Evolutionary conservation across 35 echinoderm and acorn worm species (phyloP), one percentile per base, ranked within the genome.

Genomic region (Lytechinus pictus): DNA sequence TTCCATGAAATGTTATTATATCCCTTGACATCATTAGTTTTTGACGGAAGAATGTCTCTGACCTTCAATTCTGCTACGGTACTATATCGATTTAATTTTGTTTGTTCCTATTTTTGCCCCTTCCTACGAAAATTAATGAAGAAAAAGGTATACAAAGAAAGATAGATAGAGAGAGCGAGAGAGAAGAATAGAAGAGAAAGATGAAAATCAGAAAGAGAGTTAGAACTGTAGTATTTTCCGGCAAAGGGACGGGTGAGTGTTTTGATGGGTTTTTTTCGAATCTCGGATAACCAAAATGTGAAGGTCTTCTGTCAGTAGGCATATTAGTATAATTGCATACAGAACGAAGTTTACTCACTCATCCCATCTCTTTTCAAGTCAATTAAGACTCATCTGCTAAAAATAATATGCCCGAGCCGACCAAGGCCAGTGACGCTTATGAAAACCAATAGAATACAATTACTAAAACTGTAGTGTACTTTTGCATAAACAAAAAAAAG

Each of bases 41-140:
- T 79, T 79, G 66, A 24, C 16, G 66, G 4, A 8, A 79, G 19
- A 16, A n/a, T 79, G 66, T 24, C 66, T 24, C 66, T 79, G 66
- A 79, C 66, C 66, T 79, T 79, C 66, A 79, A 79, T 7, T 79
- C 66, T 79, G 66, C 66, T 79, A 79, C 66, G 66, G 66, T 79
- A 79, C 21, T 79, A 79, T 79, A 79, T 79, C 4, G 66, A 79
- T 79, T 79, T 24, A 71, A 71, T 71, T 79, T 10, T n/a, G 66
- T 79, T 79, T 79, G 19, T 79, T 79, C 21, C 19, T 44, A 44
- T 44, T 13, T 79, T n/a, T n/a, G 19, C 66, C 16, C 66, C 66
- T n/a, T 24, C 66, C 16, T 8, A 79, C 66, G 19, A 79, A 79
- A 79, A 24, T 79, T 79, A 79, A 79, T 79, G 66, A 24, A 4